Evolutionary conservation across 2,113 vertebrate genomes (phyloP).

Genomic region (Chaetorhynchus papuensis): DNA sequence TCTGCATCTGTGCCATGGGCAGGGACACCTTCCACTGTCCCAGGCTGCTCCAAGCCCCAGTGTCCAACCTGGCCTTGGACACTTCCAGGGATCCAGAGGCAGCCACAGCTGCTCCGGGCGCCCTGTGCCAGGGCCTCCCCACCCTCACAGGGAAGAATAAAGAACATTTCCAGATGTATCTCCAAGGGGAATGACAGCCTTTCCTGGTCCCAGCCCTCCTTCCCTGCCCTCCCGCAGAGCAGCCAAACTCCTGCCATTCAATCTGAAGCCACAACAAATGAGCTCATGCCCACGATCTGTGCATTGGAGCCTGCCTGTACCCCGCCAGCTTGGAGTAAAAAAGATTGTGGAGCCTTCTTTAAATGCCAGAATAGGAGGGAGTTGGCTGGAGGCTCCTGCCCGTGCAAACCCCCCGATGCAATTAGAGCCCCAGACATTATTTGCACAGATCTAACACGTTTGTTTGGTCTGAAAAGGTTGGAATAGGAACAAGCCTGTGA

Average conservation of each 20-base stretch:
- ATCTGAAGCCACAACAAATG: neutral
- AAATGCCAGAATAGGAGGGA: conserved; percentile 20
- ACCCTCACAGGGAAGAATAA: neutral
- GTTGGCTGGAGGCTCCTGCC: neutral
- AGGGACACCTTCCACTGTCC: neutral
- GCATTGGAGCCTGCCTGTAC: neutral
- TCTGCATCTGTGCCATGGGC: accelerated
- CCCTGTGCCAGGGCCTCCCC: neutral
- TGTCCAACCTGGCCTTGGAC: neutral
- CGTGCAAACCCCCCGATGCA: neutral
- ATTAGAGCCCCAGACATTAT: conserved; percentile 22
- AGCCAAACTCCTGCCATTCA: neutral
- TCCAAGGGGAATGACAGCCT: neutral
- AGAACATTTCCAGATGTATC: neutral
- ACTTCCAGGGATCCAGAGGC: neutral
- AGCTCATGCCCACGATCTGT: neutral
- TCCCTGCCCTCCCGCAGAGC: neutral
- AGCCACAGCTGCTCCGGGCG: neutral
- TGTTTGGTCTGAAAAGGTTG: conserved; percentile 50
- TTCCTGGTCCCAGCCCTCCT: neutral
- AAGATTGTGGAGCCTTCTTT: neutral
- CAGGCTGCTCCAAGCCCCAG: neutral
- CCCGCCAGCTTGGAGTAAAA: neutral
- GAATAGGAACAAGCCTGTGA: neutral
- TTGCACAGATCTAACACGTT: conserved; percentile 12